These are phyloP conservation scores for Rynchops niger DNA, from an alignment of 2,113 vertebrate genomes.

Conservation along the genomic window DNA sequence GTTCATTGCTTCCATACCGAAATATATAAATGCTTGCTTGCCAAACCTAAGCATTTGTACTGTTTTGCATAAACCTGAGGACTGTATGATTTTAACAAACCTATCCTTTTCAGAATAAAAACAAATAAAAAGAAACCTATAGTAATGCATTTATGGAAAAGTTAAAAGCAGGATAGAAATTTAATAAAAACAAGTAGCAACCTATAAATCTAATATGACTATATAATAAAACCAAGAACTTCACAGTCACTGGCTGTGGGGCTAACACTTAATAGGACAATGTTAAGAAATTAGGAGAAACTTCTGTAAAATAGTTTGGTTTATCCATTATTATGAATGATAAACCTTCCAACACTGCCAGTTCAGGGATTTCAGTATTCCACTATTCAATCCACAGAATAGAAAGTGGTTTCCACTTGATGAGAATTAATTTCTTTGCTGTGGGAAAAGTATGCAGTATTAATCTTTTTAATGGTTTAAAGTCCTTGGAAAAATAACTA, in stretches of 20 bases:
- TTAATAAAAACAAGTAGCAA: neutral
- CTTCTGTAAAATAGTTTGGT: neutral
- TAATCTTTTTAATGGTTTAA: neutral
- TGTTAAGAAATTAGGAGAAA: neutral
- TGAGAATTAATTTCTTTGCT: slow-evolving; percentile 21
- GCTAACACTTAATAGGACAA: neutral
- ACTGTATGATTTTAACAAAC: neutral
- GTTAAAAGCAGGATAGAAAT: neutral
- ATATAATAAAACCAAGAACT: neutral
- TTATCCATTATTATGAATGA: slow-evolving; percentile 13
- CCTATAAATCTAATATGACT: neutral
- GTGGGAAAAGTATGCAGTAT: neutral
- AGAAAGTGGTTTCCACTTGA: neutral
- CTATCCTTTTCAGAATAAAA: neutral
- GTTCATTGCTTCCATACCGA: neutral
- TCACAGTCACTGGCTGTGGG: neutral
- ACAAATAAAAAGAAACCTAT: neutral
- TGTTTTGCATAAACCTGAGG: neutral
- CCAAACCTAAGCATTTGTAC: neutral
- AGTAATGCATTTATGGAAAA: neutral
- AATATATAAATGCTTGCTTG: neutral
- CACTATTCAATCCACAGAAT: neutral
- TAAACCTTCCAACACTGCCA: neutral
- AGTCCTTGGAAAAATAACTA: neutral
- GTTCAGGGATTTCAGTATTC: neutral